Percentiles rank a stretch among this genome's conserved stretches.
Conservation (phyloP, 2,797 vertebrate species). For the Spheniscus humboldti region DNA sequence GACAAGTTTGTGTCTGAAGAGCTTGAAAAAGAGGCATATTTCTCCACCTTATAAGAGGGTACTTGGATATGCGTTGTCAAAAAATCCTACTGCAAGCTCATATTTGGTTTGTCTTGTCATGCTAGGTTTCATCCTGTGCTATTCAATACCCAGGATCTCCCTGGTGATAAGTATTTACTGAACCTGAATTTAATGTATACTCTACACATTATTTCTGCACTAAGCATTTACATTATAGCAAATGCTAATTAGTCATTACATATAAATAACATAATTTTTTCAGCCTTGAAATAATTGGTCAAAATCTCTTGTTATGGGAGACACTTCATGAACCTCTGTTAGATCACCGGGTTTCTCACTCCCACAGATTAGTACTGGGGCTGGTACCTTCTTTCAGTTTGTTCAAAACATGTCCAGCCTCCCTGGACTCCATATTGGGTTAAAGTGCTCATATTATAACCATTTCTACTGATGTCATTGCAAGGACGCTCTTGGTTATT, state of each 20-base stretch:
- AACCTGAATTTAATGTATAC: not conserved
- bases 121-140: not conserved
- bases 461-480: not conserved
- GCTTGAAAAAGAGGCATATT: not conserved
- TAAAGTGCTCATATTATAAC: not conserved
- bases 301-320: not conserved
- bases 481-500: not conserved
- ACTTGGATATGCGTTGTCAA: not conserved
- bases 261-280: not conserved
- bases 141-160: not conserved
- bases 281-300: not conserved
- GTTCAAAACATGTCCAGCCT: not conserved
- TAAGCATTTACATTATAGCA: not conserved
- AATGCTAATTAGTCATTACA: not conserved
- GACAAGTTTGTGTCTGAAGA: not conserved
- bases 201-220: not conserved
- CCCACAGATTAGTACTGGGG: not conserved
- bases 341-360: not conserved
- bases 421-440: not conserved
- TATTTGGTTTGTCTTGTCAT: not conserved
- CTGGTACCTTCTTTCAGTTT: not conserved
- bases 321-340: not conserved
- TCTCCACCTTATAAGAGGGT: not conserved
- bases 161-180: not conserved
- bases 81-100: not conserved